Evolutionary conservation across 2,113 vertebrate species (phyloP).

Genomic region (Spilogale gracilis): DNA sequence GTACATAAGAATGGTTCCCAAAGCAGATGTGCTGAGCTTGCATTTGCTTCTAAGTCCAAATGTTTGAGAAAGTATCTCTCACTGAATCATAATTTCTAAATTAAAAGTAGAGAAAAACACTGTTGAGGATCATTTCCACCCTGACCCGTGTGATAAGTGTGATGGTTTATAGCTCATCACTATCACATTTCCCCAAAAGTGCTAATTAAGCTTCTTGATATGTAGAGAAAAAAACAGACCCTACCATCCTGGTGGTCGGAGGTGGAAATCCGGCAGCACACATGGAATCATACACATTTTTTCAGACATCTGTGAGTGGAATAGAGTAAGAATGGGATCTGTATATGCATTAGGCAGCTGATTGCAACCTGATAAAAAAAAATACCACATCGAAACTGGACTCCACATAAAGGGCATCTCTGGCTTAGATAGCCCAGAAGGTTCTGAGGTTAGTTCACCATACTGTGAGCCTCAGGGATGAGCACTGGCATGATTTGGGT

Average conservation of each 20-base stretch:
- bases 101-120: conserved; percentile 50
- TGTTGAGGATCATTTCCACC: conserved; percentile 18
- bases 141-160: conserved; percentile 18
- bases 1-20: background rate
- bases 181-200: conserved; percentile 30
- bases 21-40: background rate
- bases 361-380: background rate
- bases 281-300: background rate
- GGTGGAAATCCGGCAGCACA: background rate
- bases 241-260: background rate
- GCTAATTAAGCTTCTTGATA: conserved; percentile 59
- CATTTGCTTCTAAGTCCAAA: conserved; percentile 50
- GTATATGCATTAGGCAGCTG: background rate
- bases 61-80: conserved; percentile 32
- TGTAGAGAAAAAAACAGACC: background rate
- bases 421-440: background rate
- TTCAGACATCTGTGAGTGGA: background rate
- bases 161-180: background rate
- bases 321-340: background rate
- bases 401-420: background rate
- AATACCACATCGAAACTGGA: background rate
- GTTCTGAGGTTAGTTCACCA: too few species aligned
- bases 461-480: background rate
- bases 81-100: conserved; percentile 64
- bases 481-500: rapidly evolving